These are phyloP conservation scores for Macaria notata DNA, from an alignment of 2,888 invertebrate genomes.

Conservation along the genomic window DNA sequence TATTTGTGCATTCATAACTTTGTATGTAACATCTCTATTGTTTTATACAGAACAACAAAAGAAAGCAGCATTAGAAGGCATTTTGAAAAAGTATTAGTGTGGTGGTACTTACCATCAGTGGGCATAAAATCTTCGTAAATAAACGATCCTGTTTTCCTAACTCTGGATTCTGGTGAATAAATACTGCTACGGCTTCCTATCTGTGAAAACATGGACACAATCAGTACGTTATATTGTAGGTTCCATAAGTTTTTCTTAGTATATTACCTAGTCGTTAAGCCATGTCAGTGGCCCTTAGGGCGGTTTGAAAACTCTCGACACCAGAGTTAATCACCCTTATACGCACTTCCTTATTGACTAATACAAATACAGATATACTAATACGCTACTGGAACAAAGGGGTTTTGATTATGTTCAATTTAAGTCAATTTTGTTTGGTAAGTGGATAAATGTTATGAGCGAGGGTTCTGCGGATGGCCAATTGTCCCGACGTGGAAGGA, in stretches of 20 bases:
- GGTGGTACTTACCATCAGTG: conserved; percentile 92
- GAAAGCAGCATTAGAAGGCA: too few relatives aligned
- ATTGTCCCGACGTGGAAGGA: background rate
- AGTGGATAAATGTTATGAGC: conserved; percentile 10
- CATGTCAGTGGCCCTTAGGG: too few relatives aligned
- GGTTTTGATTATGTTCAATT: background rate
- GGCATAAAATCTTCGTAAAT: conserved; percentile 99
- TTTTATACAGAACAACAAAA: too few relatives aligned
- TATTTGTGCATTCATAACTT: too few relatives aligned
- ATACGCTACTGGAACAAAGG: background rate
- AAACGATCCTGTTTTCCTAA: conserved; percentile 98
- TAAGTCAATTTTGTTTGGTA: background rate
- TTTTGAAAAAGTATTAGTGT: too few relatives aligned
- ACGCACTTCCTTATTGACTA: too few relatives aligned
- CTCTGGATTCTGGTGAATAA: conserved; percentile 97
- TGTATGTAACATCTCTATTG: too few relatives aligned
- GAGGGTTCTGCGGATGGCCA: conserved; percentile 5
- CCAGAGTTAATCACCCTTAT: too few relatives aligned
- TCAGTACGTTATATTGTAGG: background rate
- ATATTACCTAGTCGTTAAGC: too few relatives aligned
- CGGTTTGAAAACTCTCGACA: too few relatives aligned
- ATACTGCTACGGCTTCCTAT: conserved; percentile 99
- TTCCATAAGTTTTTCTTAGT: too few relatives aligned
- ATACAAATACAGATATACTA: too few relatives aligned
- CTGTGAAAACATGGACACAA: conserved; percentile 68